Percentiles rank a stretch among this genome's conserved stretches.
Evolutionary conservation across 1,140 invertebrate species (phyloP).

Genomic region (Lasaia peninsularis): DNA sequence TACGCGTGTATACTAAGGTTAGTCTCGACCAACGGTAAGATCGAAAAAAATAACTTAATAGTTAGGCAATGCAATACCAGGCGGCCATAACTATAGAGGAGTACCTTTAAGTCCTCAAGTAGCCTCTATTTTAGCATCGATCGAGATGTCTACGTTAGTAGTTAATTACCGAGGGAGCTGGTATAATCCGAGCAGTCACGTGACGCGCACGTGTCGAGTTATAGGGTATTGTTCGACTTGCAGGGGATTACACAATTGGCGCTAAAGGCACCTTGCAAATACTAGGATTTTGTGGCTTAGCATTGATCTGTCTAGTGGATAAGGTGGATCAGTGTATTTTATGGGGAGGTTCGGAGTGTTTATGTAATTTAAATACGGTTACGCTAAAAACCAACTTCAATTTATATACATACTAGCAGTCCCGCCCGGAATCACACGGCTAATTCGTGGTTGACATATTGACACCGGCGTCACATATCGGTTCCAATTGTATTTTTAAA

Average conservation of each 20-base stretch:
- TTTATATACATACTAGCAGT: no score
- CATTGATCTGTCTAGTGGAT: slow-evolving; percentile 1
- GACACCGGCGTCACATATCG: no score
- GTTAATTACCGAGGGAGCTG: slow-evolving; percentile 67
- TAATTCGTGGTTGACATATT: no score
- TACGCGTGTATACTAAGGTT: no score
- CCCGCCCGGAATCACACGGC: no score
- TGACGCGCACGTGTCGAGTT: slow-evolving; percentile 60
- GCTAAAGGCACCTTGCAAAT: slow-evolving; percentile 2
- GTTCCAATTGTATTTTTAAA: no score
- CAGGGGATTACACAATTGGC: slow-evolving; percentile 11
- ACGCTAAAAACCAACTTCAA: no score
- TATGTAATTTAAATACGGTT: not conserved
- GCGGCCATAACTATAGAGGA: not conserved
- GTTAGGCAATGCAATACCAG: no score
- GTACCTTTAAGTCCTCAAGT: slow-evolving; percentile 29
- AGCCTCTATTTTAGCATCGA: slow-evolving; percentile 26
- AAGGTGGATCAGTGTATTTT: slow-evolving; percentile 1
- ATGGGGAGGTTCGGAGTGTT: slow-evolving; percentile 8
- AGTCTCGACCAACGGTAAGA: no score
- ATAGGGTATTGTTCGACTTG: slow-evolving; percentile 18
- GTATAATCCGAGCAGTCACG: slow-evolving; percentile 66
- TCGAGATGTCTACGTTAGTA: slow-evolving; percentile 53
- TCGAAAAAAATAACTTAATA: no score
- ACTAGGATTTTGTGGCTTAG: slow-evolving; percentile 27